Conservation (phyloP, 2,113 vertebrate species). For the Larimichthys crocea region DNA sequence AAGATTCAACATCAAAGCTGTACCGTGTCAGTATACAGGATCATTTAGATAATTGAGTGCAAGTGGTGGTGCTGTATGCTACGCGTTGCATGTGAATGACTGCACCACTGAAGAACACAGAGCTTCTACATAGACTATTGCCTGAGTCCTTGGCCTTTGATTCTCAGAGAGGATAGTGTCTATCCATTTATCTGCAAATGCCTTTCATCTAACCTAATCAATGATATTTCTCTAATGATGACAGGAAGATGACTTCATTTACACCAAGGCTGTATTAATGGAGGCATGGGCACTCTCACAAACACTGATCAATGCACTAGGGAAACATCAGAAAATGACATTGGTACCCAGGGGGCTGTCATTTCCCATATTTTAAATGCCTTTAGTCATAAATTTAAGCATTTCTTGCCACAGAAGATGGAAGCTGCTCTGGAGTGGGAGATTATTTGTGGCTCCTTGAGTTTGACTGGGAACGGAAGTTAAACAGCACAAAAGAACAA, state of each 20-base stretch:
- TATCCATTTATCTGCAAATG: conserved; percentile 54
- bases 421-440: neutral
- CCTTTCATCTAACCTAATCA: conserved; percentile 68
- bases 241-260: conserved; percentile 63
- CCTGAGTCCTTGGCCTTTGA: conserved; percentile 55
- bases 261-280: conserved; percentile 46
- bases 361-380: conserved; percentile 12
- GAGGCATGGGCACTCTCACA: conserved; percentile 26
- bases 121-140: neutral
- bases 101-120: neutral
- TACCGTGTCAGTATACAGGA: neutral
- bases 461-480: neutral
- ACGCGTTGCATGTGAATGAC: conserved; percentile 1
- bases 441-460: conserved; percentile 3
- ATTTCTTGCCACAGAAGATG: conserved; percentile 7
- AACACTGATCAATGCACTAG: conserved; percentile 69
- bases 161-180: conserved; percentile 16
- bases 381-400: conserved; percentile 18
- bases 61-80: neutral
- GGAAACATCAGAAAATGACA: conserved; percentile 56
- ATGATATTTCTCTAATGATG: conserved; percentile 64
- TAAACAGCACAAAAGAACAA: conserved; percentile 21
- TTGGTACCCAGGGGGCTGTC: conserved; percentile 15
- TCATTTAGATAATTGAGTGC: conserved; percentile 34
- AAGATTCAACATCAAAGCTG: conserved; percentile 35